These are phyloP conservation scores for Portunus trituberculatus DNA, from an alignment of 1,140 invertebrate species.

Conservation along the genomic window DNA sequence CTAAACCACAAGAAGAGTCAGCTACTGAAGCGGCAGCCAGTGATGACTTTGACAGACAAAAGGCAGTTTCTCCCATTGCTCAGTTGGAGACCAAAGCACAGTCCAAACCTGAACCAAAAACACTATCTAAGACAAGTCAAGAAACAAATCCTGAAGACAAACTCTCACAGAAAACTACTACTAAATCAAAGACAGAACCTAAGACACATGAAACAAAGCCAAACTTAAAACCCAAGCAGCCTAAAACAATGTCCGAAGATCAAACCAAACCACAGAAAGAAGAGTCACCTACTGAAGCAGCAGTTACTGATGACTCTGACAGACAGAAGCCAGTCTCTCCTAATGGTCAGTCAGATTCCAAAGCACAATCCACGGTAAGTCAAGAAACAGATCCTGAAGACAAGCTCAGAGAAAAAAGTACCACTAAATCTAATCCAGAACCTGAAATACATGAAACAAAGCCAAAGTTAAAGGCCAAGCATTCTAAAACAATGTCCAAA, in stretches of 20 bases:
- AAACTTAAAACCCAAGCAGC: background rate
- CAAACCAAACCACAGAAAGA: no score
- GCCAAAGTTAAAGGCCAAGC: background rate
- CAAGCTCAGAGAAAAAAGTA: background rate
- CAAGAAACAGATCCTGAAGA: background rate
- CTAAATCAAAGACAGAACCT: background rate
- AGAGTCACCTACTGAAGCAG: no score
- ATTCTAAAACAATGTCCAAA: background rate
- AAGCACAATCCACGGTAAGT: no score
- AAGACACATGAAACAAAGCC: background rate
- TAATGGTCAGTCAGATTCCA: no score
- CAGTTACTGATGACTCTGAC: no score
- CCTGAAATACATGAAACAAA: background rate
- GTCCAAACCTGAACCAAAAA: background rate
- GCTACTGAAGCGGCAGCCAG: background rate
- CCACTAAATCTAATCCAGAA: background rate
- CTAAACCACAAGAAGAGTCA: background rate
- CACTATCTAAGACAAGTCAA: background rate
- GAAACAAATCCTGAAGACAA: background rate
- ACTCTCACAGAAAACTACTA: background rate
- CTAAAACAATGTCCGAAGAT: background rate
- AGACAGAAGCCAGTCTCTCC: no score
- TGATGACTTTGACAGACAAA: background rate
- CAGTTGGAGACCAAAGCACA: no score
- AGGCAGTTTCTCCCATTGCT: no score